These are phyloP conservation scores for Chironomus striatipennis DNA, from an alignment of 1,140 invertebrate species.

Conservation along the genomic window DNA sequence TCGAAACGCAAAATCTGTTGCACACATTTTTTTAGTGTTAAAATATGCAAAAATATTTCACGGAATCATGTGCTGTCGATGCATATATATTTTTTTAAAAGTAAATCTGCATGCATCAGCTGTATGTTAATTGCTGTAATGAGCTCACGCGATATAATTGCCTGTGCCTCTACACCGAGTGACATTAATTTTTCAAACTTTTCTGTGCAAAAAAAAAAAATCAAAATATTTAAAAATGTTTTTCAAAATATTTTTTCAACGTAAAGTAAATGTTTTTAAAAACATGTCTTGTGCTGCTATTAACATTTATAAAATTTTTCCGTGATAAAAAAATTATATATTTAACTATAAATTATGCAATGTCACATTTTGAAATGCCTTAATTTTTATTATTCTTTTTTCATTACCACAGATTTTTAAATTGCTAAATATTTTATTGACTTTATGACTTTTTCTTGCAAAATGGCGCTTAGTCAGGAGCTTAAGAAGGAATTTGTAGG, in stretches of 20 bases:
- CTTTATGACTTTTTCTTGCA: no score
- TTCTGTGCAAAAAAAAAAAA: background rate
- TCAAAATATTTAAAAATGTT: conserved; percentile 19
- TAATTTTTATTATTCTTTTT: no score
- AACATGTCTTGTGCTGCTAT: background rate
- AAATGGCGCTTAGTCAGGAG: no score
- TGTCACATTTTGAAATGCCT: background rate
- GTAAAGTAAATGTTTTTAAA: conserved; percentile 2
- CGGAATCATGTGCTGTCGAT: background rate
- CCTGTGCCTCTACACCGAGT: background rate
- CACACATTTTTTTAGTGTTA: background rate
- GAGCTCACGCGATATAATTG: conserved; percentile 10
- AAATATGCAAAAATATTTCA: background rate
- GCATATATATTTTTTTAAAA: conserved; percentile 4
- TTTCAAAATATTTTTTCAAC: conserved; percentile 18
- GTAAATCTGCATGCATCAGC: background rate
- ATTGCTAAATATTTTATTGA: no score
- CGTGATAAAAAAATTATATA: background rate
- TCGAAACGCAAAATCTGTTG: background rate
- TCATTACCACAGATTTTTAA: no score
- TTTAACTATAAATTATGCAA: background rate
- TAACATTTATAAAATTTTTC: background rate
- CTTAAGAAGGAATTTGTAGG: no score
- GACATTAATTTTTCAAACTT: conserved; percentile 5
- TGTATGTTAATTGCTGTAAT: conserved; percentile 6